Base-by-base conservation (phyloP, 2,113 vertebrate genomes). In the Cryptoleucopteryx plumbea region DNA sequence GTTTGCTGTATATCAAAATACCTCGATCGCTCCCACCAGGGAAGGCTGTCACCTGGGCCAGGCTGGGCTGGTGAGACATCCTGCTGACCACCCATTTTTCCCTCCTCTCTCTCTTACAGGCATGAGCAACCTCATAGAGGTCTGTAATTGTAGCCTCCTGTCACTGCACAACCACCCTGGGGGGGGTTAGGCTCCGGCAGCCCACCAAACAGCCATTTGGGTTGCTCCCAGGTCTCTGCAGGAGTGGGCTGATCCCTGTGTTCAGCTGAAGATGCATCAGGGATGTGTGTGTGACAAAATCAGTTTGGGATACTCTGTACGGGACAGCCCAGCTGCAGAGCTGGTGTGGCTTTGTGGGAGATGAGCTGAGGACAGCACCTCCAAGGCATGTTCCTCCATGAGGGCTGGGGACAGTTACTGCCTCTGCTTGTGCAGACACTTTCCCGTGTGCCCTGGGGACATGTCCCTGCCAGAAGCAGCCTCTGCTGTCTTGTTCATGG, bases 1-100 rank as follows among this genome's bases (percentile, higher is more conserved):
- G 36, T 83, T 88, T 84, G 68, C 23, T 2, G 1, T 32, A 2
- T 43, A 52, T 48, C 34, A 38, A 66, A 94, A 75, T 2, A 89
- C n/a, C 52, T 91, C 0, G 0, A 13, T 17, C 0, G 1, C 10
- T 95, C 43, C 72, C 52, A 62, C n/a, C 11, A 32, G 55, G n/a
- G 25, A 74, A 47, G 36, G 36, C 42, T 50, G n/a, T 74, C 63
- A 71, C 47, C 36, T 53, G 43, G 43, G 75, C 31, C 42, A 48
- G 65, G 31, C 38, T 67, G 58, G 14, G 25, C 52, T 61, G 32
- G 16, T 0, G 1, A 53, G 26, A 27, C 1, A 6, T 74, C n/a
- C 73, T 72, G 53, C 75, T 82, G 62, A 38, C 7, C 29, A 66
- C 21, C 4, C 45, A n/a, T 23, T 62, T 66, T 42, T 78, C n/a